Percentiles rank a stretch among this genome's conserved stretches.
These are phyloP conservation scores for Clarias gariepinus DNA, from an alignment of 2,113 vertebrate species.

Conservation along the genomic window DNA sequence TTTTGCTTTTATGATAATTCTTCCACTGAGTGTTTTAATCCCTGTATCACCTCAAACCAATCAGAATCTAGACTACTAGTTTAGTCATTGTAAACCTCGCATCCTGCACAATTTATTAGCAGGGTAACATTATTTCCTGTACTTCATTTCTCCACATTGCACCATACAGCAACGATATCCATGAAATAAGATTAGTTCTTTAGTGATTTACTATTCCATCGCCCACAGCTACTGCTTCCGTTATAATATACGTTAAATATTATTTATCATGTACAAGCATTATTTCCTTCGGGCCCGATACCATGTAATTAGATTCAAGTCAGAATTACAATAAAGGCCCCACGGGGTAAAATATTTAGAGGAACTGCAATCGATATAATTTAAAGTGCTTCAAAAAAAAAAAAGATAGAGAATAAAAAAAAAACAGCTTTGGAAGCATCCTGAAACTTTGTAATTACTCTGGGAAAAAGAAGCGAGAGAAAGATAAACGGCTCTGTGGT, in stretches of 20 bases:
- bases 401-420: background rate
- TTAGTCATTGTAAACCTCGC: background rate
- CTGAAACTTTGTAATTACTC: background rate
- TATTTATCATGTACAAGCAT: constrained; percentile 20
- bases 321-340: background rate
- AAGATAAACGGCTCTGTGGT: background rate
- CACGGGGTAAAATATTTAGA: background rate
- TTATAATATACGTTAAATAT: background rate
- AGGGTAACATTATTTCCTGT: background rate
- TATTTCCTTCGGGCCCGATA: constrained; percentile 12
- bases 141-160: background rate
- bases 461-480: background rate
- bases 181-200: background rate
- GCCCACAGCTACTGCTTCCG: background rate
- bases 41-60: background rate
- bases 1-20: too few species aligned
- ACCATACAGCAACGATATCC: background rate
- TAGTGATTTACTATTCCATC: background rate
- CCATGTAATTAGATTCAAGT: background rate
- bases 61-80: background rate
- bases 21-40: background rate
- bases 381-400: background rate
- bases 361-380: background rate
- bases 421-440: background rate
- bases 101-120: background rate